A percentile compares a stretch with the other conserved stretches of the same genome.
phyloP scores from a whole-genome alignment of 2,113 vertebrate species.

The Callipepla californica region DNA sequence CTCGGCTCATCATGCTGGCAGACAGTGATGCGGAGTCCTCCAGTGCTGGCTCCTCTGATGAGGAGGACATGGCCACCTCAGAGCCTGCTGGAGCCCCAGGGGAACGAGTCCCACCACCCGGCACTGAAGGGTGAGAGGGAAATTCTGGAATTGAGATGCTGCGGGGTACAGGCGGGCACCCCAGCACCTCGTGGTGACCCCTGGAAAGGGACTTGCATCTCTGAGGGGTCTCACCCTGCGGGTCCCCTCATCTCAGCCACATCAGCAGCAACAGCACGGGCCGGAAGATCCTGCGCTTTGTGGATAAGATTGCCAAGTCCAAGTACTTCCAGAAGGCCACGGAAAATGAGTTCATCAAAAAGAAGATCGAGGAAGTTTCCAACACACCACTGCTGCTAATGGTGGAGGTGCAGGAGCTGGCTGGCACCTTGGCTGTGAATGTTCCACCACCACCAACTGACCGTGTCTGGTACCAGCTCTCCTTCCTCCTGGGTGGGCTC shows the following conservation, averaged over 20 bases:
- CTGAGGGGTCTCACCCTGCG: rapidly evolving
- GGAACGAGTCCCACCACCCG: constrained; percentile 66
- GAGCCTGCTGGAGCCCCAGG: constrained; percentile 73
- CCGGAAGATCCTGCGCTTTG: constrained; percentile 87
- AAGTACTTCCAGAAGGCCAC: constrained; percentile 91
- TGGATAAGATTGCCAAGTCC: constrained; percentile 91
- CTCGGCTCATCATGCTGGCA: constrained; percentile 79
- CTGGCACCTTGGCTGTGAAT: constrained; percentile 84
- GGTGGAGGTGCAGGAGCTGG: constrained; percentile 88
- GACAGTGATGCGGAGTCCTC: constrained; percentile 91
- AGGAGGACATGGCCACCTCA: constrained; percentile 78
- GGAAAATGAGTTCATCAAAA: constrained; percentile 90
- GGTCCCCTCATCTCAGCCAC: constrained; percentile 21
- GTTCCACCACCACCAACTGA: constrained; percentile 88
- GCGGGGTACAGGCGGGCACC: rapidly evolving
- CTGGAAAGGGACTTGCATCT: neutral
- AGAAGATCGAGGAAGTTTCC: constrained; percentile 92
- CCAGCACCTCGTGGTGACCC: rapidly evolving
- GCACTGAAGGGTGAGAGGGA: constrained; percentile 80
- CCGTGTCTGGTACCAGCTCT: constrained; percentile 85
- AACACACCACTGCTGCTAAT: constrained; percentile 88
- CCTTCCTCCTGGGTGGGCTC: rapidly evolving
- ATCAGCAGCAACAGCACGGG: constrained; percentile 81
- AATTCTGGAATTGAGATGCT: neutral
- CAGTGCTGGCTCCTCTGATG: constrained; percentile 88